A percentile compares a stretch with the other conserved stretches of the same genome.
Conservation (phyloP, 2,113 vertebrate species). For the Petroica traversi region DNA sequence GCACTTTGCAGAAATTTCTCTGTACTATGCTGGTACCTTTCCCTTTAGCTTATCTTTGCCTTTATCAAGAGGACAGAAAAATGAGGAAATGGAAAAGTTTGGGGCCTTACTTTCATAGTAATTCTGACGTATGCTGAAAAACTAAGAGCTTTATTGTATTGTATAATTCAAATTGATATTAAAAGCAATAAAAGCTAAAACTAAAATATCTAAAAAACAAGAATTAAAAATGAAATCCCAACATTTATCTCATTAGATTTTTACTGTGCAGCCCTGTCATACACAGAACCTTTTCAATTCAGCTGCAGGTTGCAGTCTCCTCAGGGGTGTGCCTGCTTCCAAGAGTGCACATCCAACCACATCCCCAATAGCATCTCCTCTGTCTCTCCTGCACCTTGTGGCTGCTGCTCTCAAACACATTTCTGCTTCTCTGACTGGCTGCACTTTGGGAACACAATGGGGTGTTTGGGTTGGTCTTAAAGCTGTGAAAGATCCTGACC, state of each 20-base stretch:
- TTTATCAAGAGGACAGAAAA: neutral
- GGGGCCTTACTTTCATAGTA: neutral
- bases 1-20: neutral
- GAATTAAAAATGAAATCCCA: neutral
- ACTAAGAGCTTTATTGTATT: neutral
- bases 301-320: neutral
- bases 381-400: neutral
- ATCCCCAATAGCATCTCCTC: neutral
- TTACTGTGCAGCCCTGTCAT: neutral
- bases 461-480: neutral
- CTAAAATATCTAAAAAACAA: neutral
- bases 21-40: neutral
- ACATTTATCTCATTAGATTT: neutral
- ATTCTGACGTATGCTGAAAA: neutral
- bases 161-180: neutral
- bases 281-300: neutral
- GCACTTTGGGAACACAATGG: neutral
- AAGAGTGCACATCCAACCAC: neutral
- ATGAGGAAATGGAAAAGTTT: neutral
- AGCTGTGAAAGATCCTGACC: neutral
- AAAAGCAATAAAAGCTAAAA: neutral
- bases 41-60: neutral
- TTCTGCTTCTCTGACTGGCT: neutral
- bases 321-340: neutral
- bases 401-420: neutral